Evolutionary conservation across 92 coral and sea anemone species (phyloP).

Genomic region (Ricordea florida): DNA sequence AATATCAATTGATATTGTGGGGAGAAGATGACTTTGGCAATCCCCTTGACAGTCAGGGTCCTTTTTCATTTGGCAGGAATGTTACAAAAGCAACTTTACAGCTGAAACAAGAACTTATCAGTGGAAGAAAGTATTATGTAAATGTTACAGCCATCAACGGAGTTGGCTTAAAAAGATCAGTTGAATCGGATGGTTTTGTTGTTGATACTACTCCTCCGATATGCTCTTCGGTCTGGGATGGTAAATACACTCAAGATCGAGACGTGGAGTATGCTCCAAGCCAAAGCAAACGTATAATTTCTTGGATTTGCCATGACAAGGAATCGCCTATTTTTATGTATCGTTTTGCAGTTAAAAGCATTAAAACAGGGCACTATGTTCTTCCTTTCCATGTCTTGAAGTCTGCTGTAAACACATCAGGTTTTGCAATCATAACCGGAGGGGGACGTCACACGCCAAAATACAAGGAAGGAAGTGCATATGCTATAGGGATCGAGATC

Average conservation of each 20-base stretch:
- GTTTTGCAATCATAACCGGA: conserved; percentile 72
- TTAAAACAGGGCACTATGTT: conserved; percentile 21
- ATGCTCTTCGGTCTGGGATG: conserved; percentile 81
- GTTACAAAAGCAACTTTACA: conserved; percentile 44
- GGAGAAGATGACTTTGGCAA: not conserved
- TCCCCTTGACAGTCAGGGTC: conserved; percentile 41
- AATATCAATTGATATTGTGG: conserved; percentile 45
- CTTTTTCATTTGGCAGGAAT: conserved; percentile 41
- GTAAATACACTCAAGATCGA: conserved; percentile 28
- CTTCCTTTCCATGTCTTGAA: conserved; percentile 78
- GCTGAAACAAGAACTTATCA: conserved; percentile 25
- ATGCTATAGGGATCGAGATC: conserved; percentile 71
- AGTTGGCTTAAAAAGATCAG: conserved; percentile 66
- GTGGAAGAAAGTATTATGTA: conserved; percentile 60
- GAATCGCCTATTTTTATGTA: conserved; percentile 66
- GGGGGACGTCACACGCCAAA: conserved; percentile 44
- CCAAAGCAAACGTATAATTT: conserved; percentile 54
- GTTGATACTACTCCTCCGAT: conserved; percentile 88
- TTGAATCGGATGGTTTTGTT: conserved; percentile 72
- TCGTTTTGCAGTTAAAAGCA: conserved; percentile 81
- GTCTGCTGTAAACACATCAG: conserved; percentile 37
- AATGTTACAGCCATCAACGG: conserved; percentile 78
- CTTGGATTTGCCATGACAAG: conserved; percentile 79
- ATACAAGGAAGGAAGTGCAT: conserved; percentile 69
- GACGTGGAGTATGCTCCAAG: conserved; percentile 59